Base-by-base conservation (phyloP, 2,113 vertebrate genomes). In the Choloepus hoffmanni region DNA sequence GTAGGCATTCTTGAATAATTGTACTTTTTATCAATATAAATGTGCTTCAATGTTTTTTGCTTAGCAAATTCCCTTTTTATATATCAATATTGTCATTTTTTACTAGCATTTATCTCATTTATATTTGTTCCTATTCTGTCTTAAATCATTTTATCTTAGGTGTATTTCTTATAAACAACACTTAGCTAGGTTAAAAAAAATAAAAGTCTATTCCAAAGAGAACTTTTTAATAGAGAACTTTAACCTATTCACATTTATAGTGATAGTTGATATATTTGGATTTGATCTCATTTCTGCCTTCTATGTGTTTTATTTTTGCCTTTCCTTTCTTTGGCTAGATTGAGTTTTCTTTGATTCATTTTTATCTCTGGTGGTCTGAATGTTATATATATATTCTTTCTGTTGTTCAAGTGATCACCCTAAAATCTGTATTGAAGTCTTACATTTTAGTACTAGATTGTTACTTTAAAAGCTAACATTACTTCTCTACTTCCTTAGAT, bases 11-110 rank as follows among this genome's bases (percentile, higher is more conserved):
- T 58, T 73, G 24, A 92, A 15, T 83, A 74, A 83, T 55, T 15
- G 26, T 67, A 45, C 45, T 30, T 67, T 92, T 92, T 62, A 92
- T 78, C 21, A 78, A 15, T 68, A 68, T 85, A 78, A 86, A 78
- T 70, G 48, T 84, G 19, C 18, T 13, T 58, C 36, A 40, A 85
- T 70, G 11, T 40, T 45, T 87, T 78, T 86, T 70, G 65, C 73
- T 78, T 86, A 93, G 68, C 50, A 50, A 33, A 53, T 63, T 43
- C 26, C 18, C 4, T 21, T 43, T 85, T 60, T 81, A n/a, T 72
- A 45, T 48, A 55, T 53, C 24, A 63, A n/a, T 48, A 55, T 50
- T 43, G 45, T 77, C 48, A 77, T n/a, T 92, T 55, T 93, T 78
- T 58, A 70, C 68, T 70, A 68, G 6, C 36, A n/a, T 86, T 92